A percentile compares a stretch with the other conserved stretches of the same genome.
phyloP scores from a whole-genome alignment of 2,797 vertebrate genomes.

The Rhyacichthys aspro region DNA sequence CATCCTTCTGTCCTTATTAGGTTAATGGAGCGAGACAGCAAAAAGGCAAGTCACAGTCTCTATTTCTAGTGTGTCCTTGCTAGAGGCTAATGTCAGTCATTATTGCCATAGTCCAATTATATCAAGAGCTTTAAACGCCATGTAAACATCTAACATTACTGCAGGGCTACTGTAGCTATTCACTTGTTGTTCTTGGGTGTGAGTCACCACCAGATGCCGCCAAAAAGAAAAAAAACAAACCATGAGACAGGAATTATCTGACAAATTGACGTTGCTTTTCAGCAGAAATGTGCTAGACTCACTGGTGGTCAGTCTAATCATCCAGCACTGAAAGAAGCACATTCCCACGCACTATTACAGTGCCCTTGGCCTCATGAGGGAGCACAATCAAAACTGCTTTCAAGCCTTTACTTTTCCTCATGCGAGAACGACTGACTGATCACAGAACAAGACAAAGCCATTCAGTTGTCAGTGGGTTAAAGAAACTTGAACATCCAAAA shows the following conservation, averaged over 20 bases:
- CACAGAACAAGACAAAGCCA: constrained; percentile 55
- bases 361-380: constrained; percentile 53
- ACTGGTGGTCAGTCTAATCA: constrained; percentile 10
- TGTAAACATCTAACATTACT: too few relatives aligned
- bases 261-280: background rate
- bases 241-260: too few relatives aligned
- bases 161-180: too few relatives aligned
- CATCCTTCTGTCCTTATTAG: too few relatives aligned
- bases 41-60: too few relatives aligned
- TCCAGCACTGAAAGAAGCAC: background rate
- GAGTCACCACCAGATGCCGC: background rate
- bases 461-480: constrained; percentile 75
- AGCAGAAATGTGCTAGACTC: background rate
- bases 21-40: too few relatives aligned
- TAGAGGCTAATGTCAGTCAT: too few relatives aligned
- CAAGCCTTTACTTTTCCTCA: constrained; percentile 43
- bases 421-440: constrained; percentile 70
- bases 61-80: too few relatives aligned
- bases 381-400: constrained; percentile 56
- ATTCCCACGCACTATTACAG: constrained; percentile 14
- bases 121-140: too few relatives aligned
- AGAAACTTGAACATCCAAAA: constrained; percentile 80
- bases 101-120: too few relatives aligned
- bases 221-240: constrained; percentile 1
- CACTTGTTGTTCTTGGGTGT: too few relatives aligned